Percentiles rank a stretch among this genome's conserved stretches.
phyloP scores from a whole-genome alignment of 2,113 vertebrate species.

The Catharus bicknelli region DNA sequence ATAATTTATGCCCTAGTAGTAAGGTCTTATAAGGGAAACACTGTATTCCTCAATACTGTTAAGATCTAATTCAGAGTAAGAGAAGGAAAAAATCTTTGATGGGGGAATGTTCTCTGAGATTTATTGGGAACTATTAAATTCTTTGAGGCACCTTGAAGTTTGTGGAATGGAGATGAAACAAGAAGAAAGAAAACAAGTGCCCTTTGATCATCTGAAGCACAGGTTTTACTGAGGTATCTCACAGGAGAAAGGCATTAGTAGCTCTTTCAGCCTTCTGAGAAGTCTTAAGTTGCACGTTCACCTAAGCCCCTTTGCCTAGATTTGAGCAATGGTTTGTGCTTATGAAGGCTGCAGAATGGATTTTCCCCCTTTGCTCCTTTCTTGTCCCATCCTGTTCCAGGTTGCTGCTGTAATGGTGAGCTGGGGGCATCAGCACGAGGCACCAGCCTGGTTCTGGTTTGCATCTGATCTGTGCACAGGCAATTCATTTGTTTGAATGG shows the following conservation, averaged over 20 bases:
- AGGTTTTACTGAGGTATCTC: neutral
- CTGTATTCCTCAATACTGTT: neutral
- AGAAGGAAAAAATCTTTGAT: neutral
- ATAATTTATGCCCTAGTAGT: neutral
- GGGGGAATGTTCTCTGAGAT: neutral
- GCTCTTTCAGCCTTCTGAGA: neutral
- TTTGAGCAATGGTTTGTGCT: neutral
- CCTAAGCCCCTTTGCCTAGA: neutral
- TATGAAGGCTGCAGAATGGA: neutral
- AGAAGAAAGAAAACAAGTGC: neutral
- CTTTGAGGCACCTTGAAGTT: neutral
- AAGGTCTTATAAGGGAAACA: neutral
- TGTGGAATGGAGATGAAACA: neutral
- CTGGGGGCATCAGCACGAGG: neutral
- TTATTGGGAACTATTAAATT: neutral
- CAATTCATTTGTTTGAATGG: neutral
- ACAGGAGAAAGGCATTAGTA: accelerated
- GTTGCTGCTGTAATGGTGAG: neutral
- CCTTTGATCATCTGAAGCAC: neutral
- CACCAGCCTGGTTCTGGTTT: neutral
- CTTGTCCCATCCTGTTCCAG: neutral
- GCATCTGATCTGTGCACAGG: neutral
- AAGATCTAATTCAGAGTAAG: neutral
- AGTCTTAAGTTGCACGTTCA: neutral
- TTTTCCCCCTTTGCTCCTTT: neutral